Percentiles rank a stretch among this genome's conserved stretches.
These are phyloP conservation scores for Brachionus rubens DNA, from an alignment of 1,140 invertebrate genomes.

Conservation along the genomic window DNA sequence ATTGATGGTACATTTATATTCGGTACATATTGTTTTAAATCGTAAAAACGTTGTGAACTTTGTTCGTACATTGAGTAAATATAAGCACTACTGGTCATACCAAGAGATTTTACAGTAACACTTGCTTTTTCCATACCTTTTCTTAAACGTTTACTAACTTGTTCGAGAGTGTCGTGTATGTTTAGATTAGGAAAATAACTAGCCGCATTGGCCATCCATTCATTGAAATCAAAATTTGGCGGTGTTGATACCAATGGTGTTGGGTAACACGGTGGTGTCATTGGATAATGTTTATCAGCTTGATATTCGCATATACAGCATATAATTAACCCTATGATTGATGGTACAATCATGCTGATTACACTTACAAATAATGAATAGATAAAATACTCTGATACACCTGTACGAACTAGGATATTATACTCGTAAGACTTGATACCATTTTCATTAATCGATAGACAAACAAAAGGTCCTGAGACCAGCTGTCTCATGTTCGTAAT, in stretches of 20 bases:
- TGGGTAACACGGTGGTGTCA: constrained; percentile 33
- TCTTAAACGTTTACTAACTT: constrained; percentile 27
- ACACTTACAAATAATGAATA: constrained; percentile 34
- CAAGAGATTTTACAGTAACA: constrained; percentile 32
- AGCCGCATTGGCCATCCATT: constrained; percentile 44
- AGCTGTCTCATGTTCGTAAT: constrained; percentile 40
- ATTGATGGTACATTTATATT: constrained; percentile 29
- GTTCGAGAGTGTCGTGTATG: constrained; percentile 39
- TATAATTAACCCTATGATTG: constrained; percentile 22
- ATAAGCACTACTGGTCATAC: constrained; percentile 29
- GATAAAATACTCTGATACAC: constrained; percentile 40
- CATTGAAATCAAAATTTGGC: constrained; percentile 43
- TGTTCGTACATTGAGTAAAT: constrained; percentile 45
- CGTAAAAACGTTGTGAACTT: constrained; percentile 22
- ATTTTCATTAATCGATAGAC: constrained; percentile 35
- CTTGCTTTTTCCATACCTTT: constrained; percentile 46
- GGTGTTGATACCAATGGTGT: constrained; percentile 33
- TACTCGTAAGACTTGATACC: constrained; percentile 19
- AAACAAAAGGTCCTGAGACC: constrained; percentile 26
- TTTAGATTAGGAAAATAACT: constrained; percentile 45
- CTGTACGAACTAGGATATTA: background rate
- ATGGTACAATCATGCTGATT: constrained; percentile 42
- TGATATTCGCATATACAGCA: constrained; percentile 36
- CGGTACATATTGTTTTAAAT: constrained; percentile 33
- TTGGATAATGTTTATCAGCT: constrained; percentile 38